Conservation (phyloP, 2,113 vertebrate species). For the Corythaeola cristata region DNA sequence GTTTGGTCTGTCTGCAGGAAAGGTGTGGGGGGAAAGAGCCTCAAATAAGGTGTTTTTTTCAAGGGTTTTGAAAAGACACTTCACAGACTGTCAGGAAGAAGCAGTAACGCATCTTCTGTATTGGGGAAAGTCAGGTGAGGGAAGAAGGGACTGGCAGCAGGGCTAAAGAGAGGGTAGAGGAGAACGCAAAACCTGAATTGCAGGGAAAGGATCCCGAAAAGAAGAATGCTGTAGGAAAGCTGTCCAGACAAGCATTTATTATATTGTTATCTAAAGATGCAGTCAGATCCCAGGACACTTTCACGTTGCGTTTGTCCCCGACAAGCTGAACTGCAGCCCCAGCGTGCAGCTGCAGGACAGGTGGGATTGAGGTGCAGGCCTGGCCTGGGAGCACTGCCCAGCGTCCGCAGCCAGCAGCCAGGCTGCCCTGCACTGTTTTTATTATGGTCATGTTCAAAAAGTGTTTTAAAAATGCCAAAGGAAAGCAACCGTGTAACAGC, state of each 20-base stretch:
- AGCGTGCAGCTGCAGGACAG: rapidly evolving
- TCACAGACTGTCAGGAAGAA: neutral
- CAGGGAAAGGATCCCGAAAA: neutral
- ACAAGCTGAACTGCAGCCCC: neutral
- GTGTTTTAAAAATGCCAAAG: neutral
- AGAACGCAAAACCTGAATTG: neutral
- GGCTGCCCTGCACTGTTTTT: neutral
- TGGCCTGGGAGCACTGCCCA: conserved; percentile 27
- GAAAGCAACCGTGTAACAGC: neutral
- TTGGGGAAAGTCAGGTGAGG: neutral
- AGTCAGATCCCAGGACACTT: neutral
- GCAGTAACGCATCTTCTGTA: neutral
- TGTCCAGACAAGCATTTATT: neutral
- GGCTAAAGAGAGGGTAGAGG: neutral
- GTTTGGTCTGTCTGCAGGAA: neutral
- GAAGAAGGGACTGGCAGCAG: neutral
- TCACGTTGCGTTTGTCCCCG: rapidly evolving
- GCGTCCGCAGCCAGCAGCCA: neutral
- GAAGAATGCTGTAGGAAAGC: neutral
- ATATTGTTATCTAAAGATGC: neutral
- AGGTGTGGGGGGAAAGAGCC: neutral
- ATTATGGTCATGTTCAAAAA: neutral
- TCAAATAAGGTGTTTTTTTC: neutral
- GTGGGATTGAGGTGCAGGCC: neutral
- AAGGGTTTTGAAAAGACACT: neutral